Base-by-base conservation (phyloP, 2,113 vertebrate genomes). In the Pseudorasbora parva region DNA sequence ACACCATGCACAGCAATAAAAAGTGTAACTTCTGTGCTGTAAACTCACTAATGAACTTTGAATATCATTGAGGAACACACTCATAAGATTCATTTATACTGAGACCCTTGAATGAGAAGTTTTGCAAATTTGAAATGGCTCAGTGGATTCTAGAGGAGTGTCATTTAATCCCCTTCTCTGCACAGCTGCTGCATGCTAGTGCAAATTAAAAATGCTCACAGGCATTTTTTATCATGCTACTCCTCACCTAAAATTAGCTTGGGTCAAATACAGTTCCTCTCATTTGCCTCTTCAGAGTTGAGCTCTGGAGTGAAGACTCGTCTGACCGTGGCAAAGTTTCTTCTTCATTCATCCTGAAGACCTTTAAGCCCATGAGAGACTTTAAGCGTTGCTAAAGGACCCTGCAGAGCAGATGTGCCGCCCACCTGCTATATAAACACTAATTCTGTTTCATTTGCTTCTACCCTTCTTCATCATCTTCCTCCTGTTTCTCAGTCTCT, bases 231-330 rank as follows among this genome's bases (percentile, higher is more conserved):
- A 82, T 82, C 86, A 71, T 60, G 69, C 82, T 56, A 10, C 27
- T 57, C 54, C 76, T 76, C 73, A 78, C 62, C 45, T 82, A 84
- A 84, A 87, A 66, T 73, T 62, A 87, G 71, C 64, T 45, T 2
- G 23, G 64, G 51, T 82, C 78, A 87, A 73, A 60, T 73, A 19
- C 82, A 86, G 51, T 68, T 66, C 68, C 68, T 74, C 49, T 45
- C 37, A 71, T 59, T 88, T 90, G 89, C 64, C 90, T 88, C 88
- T 88, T 85, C 89, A 83, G 89, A 69, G 68, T 43, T 27, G 27
- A 81, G 72, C 14, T 77, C 79, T 33, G 68, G 43, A 82, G 47
- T 78, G 47, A 73, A 62, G 82, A 60, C 33, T 82, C 30, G 21
- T 64, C 81, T 87, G 45, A 85, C 56, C 69, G 54, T 72, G 56